These are phyloP conservation scores for Torymus aiolomorphi DNA, from an alignment of 2,888 invertebrate species.

Conservation along the genomic window DNA sequence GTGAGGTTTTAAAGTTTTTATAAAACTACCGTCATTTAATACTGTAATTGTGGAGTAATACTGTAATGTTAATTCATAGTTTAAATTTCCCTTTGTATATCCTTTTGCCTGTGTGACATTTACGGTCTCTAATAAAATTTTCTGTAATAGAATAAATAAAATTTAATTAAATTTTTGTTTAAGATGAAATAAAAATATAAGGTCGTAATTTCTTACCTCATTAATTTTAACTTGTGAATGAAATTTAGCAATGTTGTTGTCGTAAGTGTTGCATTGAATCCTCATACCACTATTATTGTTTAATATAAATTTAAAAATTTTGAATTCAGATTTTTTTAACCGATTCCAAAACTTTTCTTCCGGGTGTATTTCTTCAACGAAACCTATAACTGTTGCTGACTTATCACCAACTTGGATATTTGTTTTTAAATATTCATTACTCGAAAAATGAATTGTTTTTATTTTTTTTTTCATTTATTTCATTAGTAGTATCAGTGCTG, in stretches of 20 bases:
- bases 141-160: too few relatives aligned
- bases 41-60: not conserved
- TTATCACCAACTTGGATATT: too few relatives aligned
- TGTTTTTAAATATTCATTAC: too few relatives aligned
- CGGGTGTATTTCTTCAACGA: not conserved
- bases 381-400: too few relatives aligned
- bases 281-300: too few relatives aligned
- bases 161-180: too few relatives aligned
- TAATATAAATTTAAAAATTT: not conserved
- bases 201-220: not conserved
- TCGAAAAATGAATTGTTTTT: too few relatives aligned
- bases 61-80: not conserved
- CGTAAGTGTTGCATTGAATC: not conserved
- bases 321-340: not conserved
- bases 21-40: not conserved
- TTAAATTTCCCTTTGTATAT: not conserved
- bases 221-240: not conserved
- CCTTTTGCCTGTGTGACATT: too few relatives aligned
- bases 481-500: too few relatives aligned
- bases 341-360: not conserved
- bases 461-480: too few relatives aligned
- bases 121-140: too few relatives aligned
- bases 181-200: too few relatives aligned
- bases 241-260: not conserved
- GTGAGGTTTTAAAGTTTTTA: not conserved